phyloP scores from a whole-genome alignment of 1,140 invertebrate genomes.

The Maconellicoccus hirsutus region DNA sequence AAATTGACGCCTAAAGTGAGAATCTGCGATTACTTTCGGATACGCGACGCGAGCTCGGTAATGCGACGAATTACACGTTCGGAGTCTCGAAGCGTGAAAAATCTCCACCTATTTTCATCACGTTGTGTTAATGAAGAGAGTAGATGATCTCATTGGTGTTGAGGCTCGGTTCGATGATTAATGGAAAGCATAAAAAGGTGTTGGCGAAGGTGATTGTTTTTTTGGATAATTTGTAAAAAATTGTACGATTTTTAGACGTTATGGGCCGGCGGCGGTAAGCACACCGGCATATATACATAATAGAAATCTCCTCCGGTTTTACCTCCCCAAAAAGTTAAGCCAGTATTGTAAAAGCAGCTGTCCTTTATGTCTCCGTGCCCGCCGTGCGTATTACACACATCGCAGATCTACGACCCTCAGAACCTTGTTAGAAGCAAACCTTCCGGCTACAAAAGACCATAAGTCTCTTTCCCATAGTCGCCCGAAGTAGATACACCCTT shows the following conservation, averaged over 20 bases:
- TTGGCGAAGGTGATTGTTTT: not conserved
- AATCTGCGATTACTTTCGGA: no score
- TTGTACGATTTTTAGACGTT: no score
- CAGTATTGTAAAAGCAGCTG: conserved; percentile 14
- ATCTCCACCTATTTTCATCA: no score
- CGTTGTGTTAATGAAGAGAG: no score
- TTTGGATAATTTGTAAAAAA: no score
- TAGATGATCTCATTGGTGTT: not conserved
- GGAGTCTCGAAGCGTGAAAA: no score
- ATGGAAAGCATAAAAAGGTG: no score
- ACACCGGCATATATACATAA: not conserved
- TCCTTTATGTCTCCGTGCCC: not conserved
- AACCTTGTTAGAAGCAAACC: conserved; percentile 17
- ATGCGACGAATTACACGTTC: no score
- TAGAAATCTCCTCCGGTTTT: not conserved
- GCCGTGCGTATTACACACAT: not conserved
- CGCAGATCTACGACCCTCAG: not conserved
- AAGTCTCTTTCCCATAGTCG: conserved; percentile 1
- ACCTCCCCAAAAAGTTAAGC: not conserved
- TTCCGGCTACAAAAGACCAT: conserved; percentile 16
- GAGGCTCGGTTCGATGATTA: not conserved
- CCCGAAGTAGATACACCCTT: conserved; percentile 17
- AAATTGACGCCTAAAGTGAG: no score
- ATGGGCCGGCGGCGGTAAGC: no score
- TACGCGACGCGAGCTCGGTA: no score